Evolutionary conservation across 1,140 invertebrate genomes (phyloP).

Genomic region (Drosophila equinoxialis): DNA sequence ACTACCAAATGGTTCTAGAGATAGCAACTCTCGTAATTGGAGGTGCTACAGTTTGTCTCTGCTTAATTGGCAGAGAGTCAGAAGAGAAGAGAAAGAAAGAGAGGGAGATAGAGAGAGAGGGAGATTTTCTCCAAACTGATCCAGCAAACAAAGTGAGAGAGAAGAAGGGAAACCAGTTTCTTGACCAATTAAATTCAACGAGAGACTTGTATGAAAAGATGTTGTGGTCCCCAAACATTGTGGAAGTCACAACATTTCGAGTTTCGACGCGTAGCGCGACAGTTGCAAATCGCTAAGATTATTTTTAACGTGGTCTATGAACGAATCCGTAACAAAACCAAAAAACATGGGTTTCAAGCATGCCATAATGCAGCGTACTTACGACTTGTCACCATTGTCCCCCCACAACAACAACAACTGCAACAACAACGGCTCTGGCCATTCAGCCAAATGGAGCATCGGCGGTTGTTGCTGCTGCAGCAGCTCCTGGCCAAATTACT

Average conservation of each 20-base stretch:
- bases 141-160: conserved; percentile 8
- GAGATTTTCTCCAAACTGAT: conserved; percentile 3
- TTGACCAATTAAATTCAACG: conserved; percentile 71
- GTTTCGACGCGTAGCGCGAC: conserved; percentile 76
- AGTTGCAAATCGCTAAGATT: conserved; percentile 47
- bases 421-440: too few species aligned
- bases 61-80: conserved; percentile 51
- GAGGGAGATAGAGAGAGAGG: conserved; percentile 8
- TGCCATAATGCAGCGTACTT: conserved; percentile 72
- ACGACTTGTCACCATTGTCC: conserved; percentile 65
- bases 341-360: conserved; percentile 79
- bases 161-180: conserved; percentile 55
- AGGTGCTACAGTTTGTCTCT: conserved; percentile 58
- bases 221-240: conserved; percentile 54
- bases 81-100: not conserved
- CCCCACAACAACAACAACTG: not conserved
- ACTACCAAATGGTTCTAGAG: conserved; percentile 76
- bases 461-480: conserved; percentile 1
- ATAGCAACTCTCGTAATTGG: conserved; percentile 53
- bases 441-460: conserved; percentile 8
- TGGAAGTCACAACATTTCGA: conserved; percentile 65
- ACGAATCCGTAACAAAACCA: conserved; percentile 22
- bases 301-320: conserved; percentile 41
- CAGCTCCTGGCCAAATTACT: conserved; percentile 56
- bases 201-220: conserved; percentile 51